phyloP scores from a whole-genome alignment of 1,140 invertebrate species.

The Ctenoplectra terminalis region DNA sequence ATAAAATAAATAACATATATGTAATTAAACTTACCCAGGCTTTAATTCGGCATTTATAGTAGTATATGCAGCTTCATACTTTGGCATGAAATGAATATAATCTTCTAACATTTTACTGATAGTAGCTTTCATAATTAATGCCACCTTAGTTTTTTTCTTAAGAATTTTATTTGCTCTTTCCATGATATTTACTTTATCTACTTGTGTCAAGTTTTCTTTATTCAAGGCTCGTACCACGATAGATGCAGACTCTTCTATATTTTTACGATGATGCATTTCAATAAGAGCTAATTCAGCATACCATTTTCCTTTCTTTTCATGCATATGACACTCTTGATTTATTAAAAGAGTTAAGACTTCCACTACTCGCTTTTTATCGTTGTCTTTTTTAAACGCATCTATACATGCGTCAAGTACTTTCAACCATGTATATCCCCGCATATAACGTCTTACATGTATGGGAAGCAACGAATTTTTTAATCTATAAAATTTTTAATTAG shows the following conservation, averaged over 20 bases:
- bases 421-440: constrained; percentile 70
- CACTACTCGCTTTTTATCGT: constrained; percentile 59
- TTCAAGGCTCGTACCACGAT: constrained; percentile 66
- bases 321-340: constrained; percentile 62
- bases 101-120: constrained; percentile 12
- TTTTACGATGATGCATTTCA: constrained; percentile 72
- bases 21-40: constrained; percentile 57
- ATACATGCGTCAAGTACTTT: constrained; percentile 76
- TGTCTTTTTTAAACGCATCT: constrained; percentile 75
- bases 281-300: constrained; percentile 76
- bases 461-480: constrained; percentile 62
- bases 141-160: constrained; percentile 67
- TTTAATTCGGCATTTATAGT: constrained; percentile 60
- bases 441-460: constrained; percentile 70
- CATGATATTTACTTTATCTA: constrained; percentile 62
- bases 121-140: constrained; percentile 25
- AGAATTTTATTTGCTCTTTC: constrained; percentile 68
- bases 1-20: background rate
- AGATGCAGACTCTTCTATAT: constrained; percentile 65
- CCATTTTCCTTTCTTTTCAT: constrained; percentile 67
- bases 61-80: background rate
- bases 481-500: constrained; percentile 43
- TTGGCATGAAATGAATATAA: background rate
- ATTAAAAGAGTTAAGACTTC: constrained; percentile 69
- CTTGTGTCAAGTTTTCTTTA: constrained; percentile 57